Base-by-base conservation (phyloP, 2,888 invertebrate species). In the Lymantria monacha region DNA sequence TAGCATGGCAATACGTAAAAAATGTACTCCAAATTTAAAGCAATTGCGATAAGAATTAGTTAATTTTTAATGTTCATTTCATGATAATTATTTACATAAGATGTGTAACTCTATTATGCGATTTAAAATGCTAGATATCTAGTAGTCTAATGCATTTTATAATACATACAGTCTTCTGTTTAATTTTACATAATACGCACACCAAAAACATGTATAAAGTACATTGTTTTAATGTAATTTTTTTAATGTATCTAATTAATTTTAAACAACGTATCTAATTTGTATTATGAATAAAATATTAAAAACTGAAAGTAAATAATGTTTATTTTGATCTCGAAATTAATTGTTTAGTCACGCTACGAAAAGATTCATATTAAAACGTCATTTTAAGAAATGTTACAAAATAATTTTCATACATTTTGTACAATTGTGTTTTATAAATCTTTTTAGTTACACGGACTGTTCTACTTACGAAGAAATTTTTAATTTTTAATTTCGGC, bases 11-110 rank as follows among this genome's bases (percentile, higher is more conserved):
- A n/a, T n/a, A n/a, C n/a, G n/a, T n/a, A n/a, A n/a, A n/a, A n/a
- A n/a, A n/a, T n/a, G n/a, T 22, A 22, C 22, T 2, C 5, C 22
- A 3, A 22, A 22, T 3, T 22, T 22, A 3, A 22, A 3, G 22
- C 22, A 9, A 33, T 10, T 33, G 7, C 7, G 9, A 7, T 10
- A 33, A 33, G 33, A 33, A 33, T 33, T 9, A 33, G 10, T 33
- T 33, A 40, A 62, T 22, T 50, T n/a, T 54, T 52, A 57, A 62
- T 51, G 46, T 42, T 42, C 0, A 38, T 36, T 52, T 61, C 55
- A 64, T 58, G 49, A 8, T 62, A 62, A 65, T 57, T 30, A 45
- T 49, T 49, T 48, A 3, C 41, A 10, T 33, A 33, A 33, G 33
- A 1, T 33, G 1, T 33, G 33, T 33, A 33, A 22, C 33, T 10